phyloP scores from a whole-genome alignment of 2,113 vertebrate species.

The Xenus cinereus region DNA sequence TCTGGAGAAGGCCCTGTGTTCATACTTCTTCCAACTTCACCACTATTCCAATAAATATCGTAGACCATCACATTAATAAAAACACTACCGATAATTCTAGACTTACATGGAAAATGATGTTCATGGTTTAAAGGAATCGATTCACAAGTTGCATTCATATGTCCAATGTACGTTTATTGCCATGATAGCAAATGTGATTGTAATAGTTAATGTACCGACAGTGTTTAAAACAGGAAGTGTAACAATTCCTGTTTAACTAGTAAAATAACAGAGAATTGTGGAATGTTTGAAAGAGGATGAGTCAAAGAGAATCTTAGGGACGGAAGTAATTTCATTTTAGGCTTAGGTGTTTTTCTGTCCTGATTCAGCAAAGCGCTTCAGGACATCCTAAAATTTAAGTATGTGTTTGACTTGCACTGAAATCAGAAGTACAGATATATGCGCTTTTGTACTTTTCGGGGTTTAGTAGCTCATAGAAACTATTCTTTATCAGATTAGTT shows the following conservation, averaged over 20 bases:
- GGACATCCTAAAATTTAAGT: neutral
- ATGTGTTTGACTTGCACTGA: neutral
- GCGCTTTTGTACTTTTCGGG: neutral
- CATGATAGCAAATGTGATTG: neutral
- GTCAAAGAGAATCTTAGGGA: neutral
- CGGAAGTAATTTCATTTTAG: neutral
- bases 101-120: neutral
- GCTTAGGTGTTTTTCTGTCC: neutral
- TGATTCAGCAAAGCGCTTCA: neutral
- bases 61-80: neutral
- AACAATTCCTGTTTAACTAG: neutral
- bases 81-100: neutral
- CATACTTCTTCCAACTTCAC: neutral
- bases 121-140: neutral
- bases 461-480: neutral
- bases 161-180: neutral
- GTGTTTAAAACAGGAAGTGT: neutral
- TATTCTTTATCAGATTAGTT: neutral
- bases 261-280: neutral
- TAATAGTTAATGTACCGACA: neutral
- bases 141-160: neutral
- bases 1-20: neutral
- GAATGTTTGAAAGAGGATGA: neutral
- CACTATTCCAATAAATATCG: neutral
- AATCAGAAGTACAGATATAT: neutral